Conservation (phyloP, 2,797 vertebrate species). For the Sebastes diaconus region DNA sequence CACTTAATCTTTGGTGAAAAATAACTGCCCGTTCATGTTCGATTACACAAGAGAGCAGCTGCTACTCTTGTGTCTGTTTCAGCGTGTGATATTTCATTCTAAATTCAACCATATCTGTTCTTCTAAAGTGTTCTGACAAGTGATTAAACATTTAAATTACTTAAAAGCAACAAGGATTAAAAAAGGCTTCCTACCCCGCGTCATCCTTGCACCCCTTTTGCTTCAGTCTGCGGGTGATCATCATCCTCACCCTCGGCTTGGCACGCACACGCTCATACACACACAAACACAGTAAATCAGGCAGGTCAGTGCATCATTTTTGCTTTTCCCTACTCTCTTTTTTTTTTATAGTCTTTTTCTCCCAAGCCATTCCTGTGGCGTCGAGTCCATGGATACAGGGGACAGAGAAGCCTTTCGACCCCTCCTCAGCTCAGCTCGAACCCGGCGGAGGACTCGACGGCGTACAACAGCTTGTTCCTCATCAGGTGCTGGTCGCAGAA, state of each 20-base stretch:
- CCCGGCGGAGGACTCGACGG: constrained; percentile 96
- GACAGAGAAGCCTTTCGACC: constrained; percentile 17
- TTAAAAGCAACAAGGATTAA: constrained; percentile 64
- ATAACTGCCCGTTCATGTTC: constrained; percentile 61
- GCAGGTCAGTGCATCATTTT: constrained; percentile 63
- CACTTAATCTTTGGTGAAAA: constrained; percentile 91
- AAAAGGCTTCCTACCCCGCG: constrained; percentile 34
- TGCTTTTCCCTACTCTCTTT: constrained; percentile 1
- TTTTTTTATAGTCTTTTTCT: constrained; percentile 13
- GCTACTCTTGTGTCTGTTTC: constrained; percentile 28
- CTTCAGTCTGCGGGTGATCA: constrained; percentile 26
- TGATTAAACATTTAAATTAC: constrained; percentile 61
- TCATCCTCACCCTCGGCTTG: constrained; percentile 25
- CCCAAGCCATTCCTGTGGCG: constrained; percentile 25
- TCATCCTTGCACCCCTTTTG: constrained; percentile 33
- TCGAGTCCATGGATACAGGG: constrained; percentile 32
- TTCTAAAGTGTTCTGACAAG: constrained; percentile 28
- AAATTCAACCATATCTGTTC: constrained; percentile 26
- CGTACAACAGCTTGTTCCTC: constrained; percentile 96
- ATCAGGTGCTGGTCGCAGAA: constrained; percentile 93
- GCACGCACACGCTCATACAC: constrained; percentile 27
- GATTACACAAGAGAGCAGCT: constrained; percentile 48
- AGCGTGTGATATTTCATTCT: constrained; percentile 27
- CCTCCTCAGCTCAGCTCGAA: constrained; percentile 95
- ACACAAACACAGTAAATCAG: constrained; percentile 43